A percentile compares a stretch with the other conserved stretches of the same genome.
Conservation (phyloP, 1,140 invertebrate species). For the Samia ricini region DNA sequence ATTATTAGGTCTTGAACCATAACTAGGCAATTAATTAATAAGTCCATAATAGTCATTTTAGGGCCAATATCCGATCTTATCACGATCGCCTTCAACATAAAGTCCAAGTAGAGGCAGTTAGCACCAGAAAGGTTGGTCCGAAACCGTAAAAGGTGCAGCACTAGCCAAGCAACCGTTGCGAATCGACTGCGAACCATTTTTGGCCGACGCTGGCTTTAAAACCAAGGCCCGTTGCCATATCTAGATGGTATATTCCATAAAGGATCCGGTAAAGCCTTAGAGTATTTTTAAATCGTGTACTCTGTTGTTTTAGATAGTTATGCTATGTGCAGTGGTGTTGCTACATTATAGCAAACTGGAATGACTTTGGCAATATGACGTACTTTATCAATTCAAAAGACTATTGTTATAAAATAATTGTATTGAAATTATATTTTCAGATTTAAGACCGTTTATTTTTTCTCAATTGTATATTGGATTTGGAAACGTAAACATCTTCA, state of each 20-base stretch:
- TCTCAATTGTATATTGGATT: no score
- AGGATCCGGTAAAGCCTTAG: conserved; percentile 13
- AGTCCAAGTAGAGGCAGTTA: conserved; percentile 42
- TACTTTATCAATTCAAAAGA: no score
- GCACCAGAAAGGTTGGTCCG: conserved; percentile 53
- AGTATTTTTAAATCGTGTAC: background rate
- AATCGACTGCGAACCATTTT: conserved; percentile 51
- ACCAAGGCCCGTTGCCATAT: conserved; percentile 40
- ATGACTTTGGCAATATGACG: background rate
- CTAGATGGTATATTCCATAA: conserved; percentile 38
- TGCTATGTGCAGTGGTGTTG: conserved; percentile 1
- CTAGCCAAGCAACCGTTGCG: conserved; percentile 37
- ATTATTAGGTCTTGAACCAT: background rate
- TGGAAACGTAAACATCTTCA: no score
- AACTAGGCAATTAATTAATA: background rate
- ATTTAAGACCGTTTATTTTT: no score
- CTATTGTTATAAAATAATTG: no score
- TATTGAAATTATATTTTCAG: no score
- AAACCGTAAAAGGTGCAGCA: conserved; percentile 61
- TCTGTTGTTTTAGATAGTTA: conserved; percentile 13
- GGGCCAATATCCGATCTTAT: conserved; percentile 24
- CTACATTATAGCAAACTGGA: background rate
- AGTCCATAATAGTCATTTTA: conserved; percentile 2
- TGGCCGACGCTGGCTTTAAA: conserved; percentile 40
- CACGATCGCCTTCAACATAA: conserved; percentile 42